phyloP scores from a whole-genome alignment of 2,797 vertebrate species.

The Megalops cyprinoides region DNA sequence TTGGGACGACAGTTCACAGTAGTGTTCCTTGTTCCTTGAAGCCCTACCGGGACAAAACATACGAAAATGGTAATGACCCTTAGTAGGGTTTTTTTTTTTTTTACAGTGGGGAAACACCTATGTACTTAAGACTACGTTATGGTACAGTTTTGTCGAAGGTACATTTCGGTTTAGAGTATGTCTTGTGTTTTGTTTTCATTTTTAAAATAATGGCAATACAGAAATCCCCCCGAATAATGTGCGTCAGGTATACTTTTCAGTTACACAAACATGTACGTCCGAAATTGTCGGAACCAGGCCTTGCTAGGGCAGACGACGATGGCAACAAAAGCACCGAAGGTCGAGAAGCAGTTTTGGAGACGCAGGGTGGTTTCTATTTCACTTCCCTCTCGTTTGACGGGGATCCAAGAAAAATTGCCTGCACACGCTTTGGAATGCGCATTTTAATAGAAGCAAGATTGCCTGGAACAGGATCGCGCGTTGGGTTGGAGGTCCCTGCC shows the following conservation, averaged over 20 bases:
- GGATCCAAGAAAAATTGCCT: background rate
- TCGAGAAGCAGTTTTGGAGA: background rate
- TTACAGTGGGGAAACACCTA: background rate
- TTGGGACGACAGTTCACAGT: too few relatives aligned
- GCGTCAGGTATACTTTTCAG: too few relatives aligned
- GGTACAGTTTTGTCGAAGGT: background rate
- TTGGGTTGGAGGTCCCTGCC: background rate
- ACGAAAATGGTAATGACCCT: too few relatives aligned
- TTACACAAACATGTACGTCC: too few relatives aligned
- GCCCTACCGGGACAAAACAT: too few relatives aligned
- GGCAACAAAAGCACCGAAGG: background rate
- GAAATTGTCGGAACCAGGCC: background rate
- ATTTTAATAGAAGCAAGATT: too few relatives aligned
- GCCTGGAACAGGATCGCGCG: background rate
- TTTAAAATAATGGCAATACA: background rate
- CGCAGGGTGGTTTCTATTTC: background rate
- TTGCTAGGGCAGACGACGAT: background rate
- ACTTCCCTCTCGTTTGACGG: background rate
- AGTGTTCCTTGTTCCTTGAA: too few relatives aligned
- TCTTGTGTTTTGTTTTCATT: background rate
- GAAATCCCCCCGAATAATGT: background rate
- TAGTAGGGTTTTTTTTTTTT: too few relatives aligned
- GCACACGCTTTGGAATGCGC: too few relatives aligned
- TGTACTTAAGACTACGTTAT: background rate
- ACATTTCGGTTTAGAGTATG: background rate